These are phyloP conservation scores for Orestias chungarensis DNA, from an alignment of 2,797 vertebrate species.

Conservation along the genomic window DNA sequence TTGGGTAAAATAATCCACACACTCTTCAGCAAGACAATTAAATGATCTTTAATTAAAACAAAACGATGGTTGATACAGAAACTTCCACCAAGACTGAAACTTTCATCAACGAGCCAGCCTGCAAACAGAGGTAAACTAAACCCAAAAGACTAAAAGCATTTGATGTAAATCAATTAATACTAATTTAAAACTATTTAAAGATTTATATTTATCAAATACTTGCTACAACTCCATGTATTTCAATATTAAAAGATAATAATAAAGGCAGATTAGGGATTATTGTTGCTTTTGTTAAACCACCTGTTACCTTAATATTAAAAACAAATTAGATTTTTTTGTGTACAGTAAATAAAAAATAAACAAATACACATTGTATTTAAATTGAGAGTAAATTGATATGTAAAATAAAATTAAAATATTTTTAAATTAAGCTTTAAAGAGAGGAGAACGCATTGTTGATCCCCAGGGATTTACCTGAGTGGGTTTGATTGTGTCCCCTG, in stretches of 20 bases:
- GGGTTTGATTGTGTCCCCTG: constrained; percentile 36
- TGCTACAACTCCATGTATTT: not conserved
- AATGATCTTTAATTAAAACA: constrained; percentile 73
- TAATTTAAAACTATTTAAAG: not conserved
- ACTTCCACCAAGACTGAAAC: not conserved
- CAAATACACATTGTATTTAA: not conserved
- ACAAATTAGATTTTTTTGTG: not conserved
- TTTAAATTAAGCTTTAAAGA: constrained; percentile 25
- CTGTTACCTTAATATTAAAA: not conserved
- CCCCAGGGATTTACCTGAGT: constrained; percentile 20
- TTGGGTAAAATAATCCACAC: constrained; percentile 65
- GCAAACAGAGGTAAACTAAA: not conserved
- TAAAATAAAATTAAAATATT: not conserved
- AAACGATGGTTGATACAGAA: constrained; percentile 17
- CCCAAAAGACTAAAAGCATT: not conserved
- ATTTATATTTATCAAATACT: not conserved
- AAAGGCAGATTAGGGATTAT: no score
- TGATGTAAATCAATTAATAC: not conserved
- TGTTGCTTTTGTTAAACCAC: no score
- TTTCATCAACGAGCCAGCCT: not conserved
- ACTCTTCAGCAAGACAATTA: constrained; percentile 54
- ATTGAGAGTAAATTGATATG: not conserved
- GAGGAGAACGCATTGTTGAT: constrained; percentile 36
- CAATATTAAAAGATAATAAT: not conserved
- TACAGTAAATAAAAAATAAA: constrained; percentile 10